Evolutionary conservation across 2,888 invertebrate species (phyloP).

Genomic region (Sturmia bella): DNA sequence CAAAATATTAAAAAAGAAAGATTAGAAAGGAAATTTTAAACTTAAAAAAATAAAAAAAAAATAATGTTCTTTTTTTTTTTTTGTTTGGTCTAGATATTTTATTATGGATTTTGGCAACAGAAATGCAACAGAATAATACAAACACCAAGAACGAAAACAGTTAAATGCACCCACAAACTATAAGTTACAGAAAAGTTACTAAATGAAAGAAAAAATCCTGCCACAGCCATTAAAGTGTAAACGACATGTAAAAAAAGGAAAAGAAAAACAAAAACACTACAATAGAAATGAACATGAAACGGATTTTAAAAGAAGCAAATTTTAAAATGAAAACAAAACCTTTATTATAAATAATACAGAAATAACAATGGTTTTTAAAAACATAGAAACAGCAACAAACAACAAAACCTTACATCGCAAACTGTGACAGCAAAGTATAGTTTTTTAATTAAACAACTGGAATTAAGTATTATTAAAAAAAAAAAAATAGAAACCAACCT

Average conservation of each 20-base stretch:
- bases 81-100: constrained; percentile 18
- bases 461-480: neutral
- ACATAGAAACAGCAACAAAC: constrained; percentile 11
- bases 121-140: neutral
- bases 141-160: constrained; percentile 51
- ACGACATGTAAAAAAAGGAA: constrained; percentile 19
- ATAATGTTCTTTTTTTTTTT: constrained; percentile 38
- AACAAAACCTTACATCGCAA: constrained; percentile 10
- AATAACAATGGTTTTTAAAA: constrained; percentile 65
- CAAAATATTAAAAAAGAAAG: constrained; percentile 36
- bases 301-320: constrained; percentile 58
- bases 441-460: constrained; percentile 46
- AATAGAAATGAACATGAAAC: constrained; percentile 72
- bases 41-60: constrained; percentile 35
- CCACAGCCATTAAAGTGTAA: constrained; percentile 64
- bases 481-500: constrained; percentile 37
- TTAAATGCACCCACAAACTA: constrained; percentile 64
- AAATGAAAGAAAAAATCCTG: constrained; percentile 69
- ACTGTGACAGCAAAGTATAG: constrained; percentile 44
- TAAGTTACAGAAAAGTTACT: constrained; percentile 67
- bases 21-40: constrained; percentile 23
- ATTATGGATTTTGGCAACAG: constrained; percentile 40
- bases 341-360: constrained; percentile 47
- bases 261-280: constrained; percentile 34
- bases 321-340: constrained; percentile 46